Evolutionary conservation across 1,140 invertebrate species (phyloP).

Genomic region (Calycopis cecrops): DNA sequence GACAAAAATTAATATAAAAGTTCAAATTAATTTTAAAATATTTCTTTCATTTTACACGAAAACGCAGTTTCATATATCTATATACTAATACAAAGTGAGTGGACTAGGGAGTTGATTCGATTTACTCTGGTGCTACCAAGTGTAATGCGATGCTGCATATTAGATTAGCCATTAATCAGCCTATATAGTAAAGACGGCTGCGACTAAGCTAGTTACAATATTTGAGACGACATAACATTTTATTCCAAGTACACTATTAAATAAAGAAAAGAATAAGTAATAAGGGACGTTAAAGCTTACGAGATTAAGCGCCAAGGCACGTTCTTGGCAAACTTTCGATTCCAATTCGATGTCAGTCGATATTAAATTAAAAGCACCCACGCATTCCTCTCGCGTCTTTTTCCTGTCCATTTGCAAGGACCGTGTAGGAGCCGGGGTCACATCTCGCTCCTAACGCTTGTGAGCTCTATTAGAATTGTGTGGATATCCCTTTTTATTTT

Average conservation of each 20-base stretch:
- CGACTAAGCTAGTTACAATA: too few species aligned
- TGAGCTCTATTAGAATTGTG: conserved; percentile 29
- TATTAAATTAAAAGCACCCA: conserved; percentile 74
- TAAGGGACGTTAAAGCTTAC: conserved; percentile 34
- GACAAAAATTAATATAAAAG: too few species aligned
- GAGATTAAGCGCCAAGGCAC: conserved; percentile 57
- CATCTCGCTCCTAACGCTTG: conserved; percentile 53
- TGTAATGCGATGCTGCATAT: too few species aligned
- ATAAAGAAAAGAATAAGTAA: conserved; percentile 44
- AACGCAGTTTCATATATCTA: too few species aligned
- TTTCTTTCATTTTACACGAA: too few species aligned
- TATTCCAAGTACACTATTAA: conserved; percentile 3
- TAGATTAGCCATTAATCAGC: too few species aligned
- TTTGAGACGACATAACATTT: too few species aligned
- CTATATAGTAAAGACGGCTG: too few species aligned
- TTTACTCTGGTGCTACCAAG: too few species aligned
- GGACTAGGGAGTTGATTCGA: too few species aligned
- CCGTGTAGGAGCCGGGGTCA: conserved; percentile 66
- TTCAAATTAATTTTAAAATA: too few species aligned
- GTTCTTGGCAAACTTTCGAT: conserved; percentile 67
- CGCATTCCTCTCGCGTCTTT: conserved; percentile 71
- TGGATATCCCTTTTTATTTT: conserved; percentile 35
- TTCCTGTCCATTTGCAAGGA: conserved; percentile 74
- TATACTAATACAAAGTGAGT: too few species aligned
- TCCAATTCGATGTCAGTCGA: conserved; percentile 71